These are phyloP conservation scores for Vanessa tameamea DNA, from an alignment of 1,140 invertebrate species.

Conservation along the genomic window DNA sequence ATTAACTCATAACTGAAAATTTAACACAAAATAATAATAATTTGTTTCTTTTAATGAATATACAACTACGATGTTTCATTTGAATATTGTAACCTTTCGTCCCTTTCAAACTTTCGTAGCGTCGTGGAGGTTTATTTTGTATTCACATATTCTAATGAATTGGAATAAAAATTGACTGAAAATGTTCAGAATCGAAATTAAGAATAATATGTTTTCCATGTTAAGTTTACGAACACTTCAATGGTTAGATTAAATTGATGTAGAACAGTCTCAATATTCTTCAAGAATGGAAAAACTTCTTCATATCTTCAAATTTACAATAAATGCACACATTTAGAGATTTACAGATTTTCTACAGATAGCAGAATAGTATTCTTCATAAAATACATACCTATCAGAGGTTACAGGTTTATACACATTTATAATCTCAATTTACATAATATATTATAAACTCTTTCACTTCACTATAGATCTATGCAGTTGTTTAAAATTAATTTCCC, in stretches of 20 bases:
- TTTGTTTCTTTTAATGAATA: not conserved
- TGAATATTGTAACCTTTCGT: too few relatives aligned
- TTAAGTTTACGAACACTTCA: conserved; percentile 19
- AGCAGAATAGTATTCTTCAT: not conserved
- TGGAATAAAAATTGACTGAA: not conserved
- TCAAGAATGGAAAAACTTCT: not conserved
- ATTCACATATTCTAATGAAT: not conserved
- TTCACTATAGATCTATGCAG: conserved; percentile 5
- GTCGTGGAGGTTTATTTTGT: too few relatives aligned
- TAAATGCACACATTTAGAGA: not conserved
- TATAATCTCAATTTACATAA: conserved; percentile 25
- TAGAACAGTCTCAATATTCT: not conserved
- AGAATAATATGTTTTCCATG: not conserved
- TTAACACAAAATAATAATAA: too few relatives aligned
- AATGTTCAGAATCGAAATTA: not conserved
- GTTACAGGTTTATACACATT: conserved; percentile 18
- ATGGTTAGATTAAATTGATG: conserved; percentile 12
- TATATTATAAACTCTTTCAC: conserved; percentile 12
- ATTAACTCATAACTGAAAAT: too few relatives aligned
- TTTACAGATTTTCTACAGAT: not conserved
- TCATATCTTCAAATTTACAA: not conserved
- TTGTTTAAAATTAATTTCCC: not conserved
- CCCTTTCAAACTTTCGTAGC: too few relatives aligned
- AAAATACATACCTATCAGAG: not conserved
- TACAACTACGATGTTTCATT: too few relatives aligned